phyloP scores from a whole-genome alignment of 2,888 invertebrate genomes.

The Euzetes globulus region DNA sequence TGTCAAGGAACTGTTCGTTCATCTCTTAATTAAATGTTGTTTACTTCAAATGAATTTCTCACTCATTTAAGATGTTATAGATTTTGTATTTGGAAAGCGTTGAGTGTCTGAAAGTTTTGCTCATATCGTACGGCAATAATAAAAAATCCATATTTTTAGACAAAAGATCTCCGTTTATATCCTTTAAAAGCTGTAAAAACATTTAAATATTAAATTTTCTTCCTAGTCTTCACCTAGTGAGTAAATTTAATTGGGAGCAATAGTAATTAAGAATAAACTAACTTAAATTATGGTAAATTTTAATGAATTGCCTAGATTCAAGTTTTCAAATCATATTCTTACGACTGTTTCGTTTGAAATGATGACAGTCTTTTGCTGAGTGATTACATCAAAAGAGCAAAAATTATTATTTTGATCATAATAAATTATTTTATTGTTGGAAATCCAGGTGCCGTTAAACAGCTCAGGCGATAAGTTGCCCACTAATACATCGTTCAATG shows the following conservation, averaged over 20 bases:
- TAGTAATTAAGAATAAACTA: too few species aligned
- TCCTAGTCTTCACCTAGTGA: too few species aligned
- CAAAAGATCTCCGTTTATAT: slow-evolving; percentile 1
- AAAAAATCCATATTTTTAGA: slow-evolving; percentile 24
- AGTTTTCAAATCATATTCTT: background rate
- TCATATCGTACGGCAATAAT: slow-evolving; percentile 12
- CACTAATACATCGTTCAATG: slow-evolving; percentile 40
- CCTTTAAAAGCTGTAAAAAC: background rate
- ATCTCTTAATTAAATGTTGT: background rate
- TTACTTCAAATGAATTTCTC: background rate
- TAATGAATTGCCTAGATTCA: background rate
- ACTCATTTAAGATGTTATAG: slow-evolving; percentile 27
- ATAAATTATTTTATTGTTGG: slow-evolving; percentile 22
- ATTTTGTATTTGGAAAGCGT: slow-evolving; percentile 26
- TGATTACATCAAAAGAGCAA: background rate
- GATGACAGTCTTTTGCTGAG: background rate
- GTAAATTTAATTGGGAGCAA: too few species aligned
- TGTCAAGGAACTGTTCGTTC: slow-evolving; percentile 9
- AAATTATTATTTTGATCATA: slow-evolving; percentile 34
- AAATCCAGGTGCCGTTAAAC: slow-evolving; percentile 42
- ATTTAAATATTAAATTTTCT: background rate
- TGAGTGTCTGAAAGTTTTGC: slow-evolving; percentile 31
- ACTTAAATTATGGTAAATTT: too few species aligned
- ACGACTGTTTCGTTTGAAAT: slow-evolving; percentile 24
- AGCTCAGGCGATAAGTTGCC: slow-evolving; percentile 39